Percentiles rank a stretch among this genome's conserved stretches.
These are phyloP conservation scores for Nemopilema nomurai DNA, from an alignment of 30 jellyfish, hydroid and myxozoan genomes.

Conservation along the genomic window DNA sequence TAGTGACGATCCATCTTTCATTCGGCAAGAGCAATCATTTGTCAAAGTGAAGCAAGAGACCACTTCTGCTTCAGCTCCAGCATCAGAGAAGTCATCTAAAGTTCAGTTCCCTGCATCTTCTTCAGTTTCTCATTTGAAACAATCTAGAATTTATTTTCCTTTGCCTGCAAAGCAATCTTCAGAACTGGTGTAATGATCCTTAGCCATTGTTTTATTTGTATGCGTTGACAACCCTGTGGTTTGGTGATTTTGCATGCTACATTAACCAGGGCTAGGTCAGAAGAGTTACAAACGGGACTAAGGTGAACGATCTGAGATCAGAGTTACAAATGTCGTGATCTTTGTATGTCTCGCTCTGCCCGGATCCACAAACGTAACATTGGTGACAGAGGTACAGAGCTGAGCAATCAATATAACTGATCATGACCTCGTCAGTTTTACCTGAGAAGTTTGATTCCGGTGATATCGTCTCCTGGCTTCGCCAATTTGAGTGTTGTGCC, in stretches of 20 bases:
- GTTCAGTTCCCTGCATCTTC: no score
- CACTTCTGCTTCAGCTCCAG: no score
- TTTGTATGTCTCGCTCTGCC: not conserved
- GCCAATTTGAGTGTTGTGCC: slow-evolving; percentile 40
- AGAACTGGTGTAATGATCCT: not conserved
- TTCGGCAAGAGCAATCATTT: no score
- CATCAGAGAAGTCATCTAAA: no score
- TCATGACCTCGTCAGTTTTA: not conserved
- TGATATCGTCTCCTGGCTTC: slow-evolving; percentile 56
- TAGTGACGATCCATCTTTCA: no score
- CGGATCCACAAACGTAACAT: not conserved
- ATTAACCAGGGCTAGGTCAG: not conserved
- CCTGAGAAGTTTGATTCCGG: slow-evolving; percentile 49
- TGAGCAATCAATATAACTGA: not conserved
- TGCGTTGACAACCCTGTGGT: not conserved
- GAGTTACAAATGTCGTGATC: not conserved
- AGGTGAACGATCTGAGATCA: not conserved
- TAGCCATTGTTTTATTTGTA: not conserved
- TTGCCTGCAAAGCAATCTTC: no score
- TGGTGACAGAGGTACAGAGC: not conserved
- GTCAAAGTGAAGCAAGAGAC: no score
- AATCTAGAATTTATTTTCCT: no score
- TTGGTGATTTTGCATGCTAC: not conserved
- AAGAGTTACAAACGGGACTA: not conserved
- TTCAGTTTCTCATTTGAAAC: no score